Evolutionary conservation across 2,797 vertebrate species (phyloP).

Genomic region (Malurus leucopterus): DNA sequence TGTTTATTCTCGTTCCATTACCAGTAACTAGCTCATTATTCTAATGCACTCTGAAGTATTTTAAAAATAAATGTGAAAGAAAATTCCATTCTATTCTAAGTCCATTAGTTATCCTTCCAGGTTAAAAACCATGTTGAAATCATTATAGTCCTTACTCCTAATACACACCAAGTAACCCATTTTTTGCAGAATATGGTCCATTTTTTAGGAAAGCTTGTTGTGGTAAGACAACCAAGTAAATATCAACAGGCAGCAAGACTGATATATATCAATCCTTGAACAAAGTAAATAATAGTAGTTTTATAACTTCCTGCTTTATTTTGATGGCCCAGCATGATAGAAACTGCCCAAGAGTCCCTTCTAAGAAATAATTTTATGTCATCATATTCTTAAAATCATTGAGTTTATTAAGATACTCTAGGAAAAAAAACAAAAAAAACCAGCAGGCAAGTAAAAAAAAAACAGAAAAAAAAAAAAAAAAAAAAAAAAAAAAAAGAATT

Average conservation of each 20-base stretch:
- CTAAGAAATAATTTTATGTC: not conserved
- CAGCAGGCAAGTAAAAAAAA: not conserved
- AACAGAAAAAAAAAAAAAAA: not conserved
- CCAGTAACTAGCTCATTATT: slow-evolving; percentile 47
- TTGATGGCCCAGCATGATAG: not conserved
- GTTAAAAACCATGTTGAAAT: not conserved
- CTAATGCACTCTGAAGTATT: slow-evolving; percentile 45
- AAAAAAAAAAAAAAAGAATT: too few species aligned
- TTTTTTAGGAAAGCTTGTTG: not conserved
- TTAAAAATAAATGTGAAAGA: slow-evolving; percentile 29
- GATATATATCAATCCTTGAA: not conserved
- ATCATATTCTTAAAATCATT: not conserved
- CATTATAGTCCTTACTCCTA: not conserved
- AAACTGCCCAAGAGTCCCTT: not conserved
- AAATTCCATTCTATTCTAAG: not conserved
- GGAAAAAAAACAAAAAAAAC: not conserved
- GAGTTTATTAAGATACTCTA: not conserved
- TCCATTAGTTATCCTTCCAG: slow-evolving; percentile 18
- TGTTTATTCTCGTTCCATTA: slow-evolving; percentile 51
- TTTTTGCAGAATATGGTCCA: not conserved
- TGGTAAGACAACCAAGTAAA: not conserved
- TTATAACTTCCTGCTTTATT: not conserved
- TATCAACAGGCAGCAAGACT: not conserved
- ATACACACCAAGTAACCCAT: not conserved
- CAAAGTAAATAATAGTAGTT: not conserved